phyloP scores from a whole-genome alignment of 2,888 invertebrate species.

The Ariolimax columbianus region DNA sequence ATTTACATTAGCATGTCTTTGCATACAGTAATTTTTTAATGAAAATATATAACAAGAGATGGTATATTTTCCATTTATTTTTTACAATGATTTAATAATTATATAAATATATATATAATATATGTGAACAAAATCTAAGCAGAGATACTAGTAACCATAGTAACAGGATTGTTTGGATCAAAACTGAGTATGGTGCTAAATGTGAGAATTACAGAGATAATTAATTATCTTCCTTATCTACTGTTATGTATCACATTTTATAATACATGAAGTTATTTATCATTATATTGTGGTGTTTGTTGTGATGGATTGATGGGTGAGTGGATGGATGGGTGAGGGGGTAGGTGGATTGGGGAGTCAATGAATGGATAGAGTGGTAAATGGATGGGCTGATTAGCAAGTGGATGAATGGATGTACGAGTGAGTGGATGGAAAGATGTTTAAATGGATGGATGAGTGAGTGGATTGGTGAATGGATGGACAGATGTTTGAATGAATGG shows the following conservation, averaged over 20 bases:
- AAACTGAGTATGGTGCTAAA: slow-evolving; percentile 33
- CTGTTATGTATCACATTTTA: slow-evolving; percentile 28
- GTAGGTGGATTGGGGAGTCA: not conserved
- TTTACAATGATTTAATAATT: too few species aligned
- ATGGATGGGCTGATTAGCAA: not conserved
- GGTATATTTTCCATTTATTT: too few species aligned
- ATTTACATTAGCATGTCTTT: too few species aligned
- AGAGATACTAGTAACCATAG: slow-evolving; percentile 13
- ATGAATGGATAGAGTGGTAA: not conserved
- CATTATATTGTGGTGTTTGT: not conserved
- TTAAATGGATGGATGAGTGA: not conserved
- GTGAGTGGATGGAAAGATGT: too few species aligned
- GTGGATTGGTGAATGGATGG: not conserved
- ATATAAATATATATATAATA: not conserved
- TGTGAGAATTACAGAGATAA: slow-evolving; percentile 19
- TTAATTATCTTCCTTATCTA: slow-evolving; percentile 16
- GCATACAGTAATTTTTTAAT: too few species aligned
- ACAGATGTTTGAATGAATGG: not conserved
- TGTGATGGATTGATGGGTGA: not conserved
- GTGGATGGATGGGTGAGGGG: not conserved
- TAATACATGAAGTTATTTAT: slow-evolving; percentile 17
- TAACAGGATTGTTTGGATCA: slow-evolving; percentile 17
- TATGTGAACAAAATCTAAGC: not conserved
- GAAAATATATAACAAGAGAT: too few species aligned
- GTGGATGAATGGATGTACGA: too few species aligned